Base-by-base conservation (phyloP, 2,888 invertebrate genomes). In the Caenorhabditis plicata region DNA sequence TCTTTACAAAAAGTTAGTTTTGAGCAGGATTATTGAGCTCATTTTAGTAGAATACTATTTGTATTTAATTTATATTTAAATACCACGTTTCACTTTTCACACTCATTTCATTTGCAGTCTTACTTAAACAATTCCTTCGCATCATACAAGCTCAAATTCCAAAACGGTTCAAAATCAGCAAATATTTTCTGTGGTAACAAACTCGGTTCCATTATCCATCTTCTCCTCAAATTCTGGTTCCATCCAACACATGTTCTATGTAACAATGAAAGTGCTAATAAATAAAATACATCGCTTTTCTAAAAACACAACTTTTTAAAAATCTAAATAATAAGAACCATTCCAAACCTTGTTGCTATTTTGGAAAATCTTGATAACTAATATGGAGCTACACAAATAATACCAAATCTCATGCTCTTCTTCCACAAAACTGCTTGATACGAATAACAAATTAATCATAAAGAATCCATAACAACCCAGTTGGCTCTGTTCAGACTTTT, bases 321-420 rank as follows among this genome's bases (percentile, higher is more conserved):
- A n/a, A n/a, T n/a, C n/a, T n/a, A n/a, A n/a, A n/a, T n/a, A n/a
- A n/a, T n/a, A n/a, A n/a, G n/a, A n/a, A n/a, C n/a, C n/a, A n/a
- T n/a, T n/a, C n/a, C n/a, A n/a, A n/a, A n/a, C n/a, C n/a, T n/a
- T n/a, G n/a, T n/a, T n/a, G n/a, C n/a, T n/a, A n/a, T n/a, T n/a
- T n/a, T n/a, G n/a, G n/a, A n/a, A n/a, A n/a, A n/a, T n/a, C n/a
- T n/a, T n/a, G n/a, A n/a, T n/a, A n/a, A n/a, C 43, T 5, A 58
- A 33, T 20, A 42, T 22, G 2, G 48, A 52, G 25, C 41, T 58
- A 31, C 35, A 27, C 43, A 58, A 23, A 17, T 46, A 60, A 38
- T 43, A 78, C 77, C 77, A 77, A 9, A 75, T 44, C 29, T 75
- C 77, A 33, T 76, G 75, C 44, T 78, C 78, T 49, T 77, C 75